Evolutionary conservation across 1,140 invertebrate genomes (phyloP).

Genomic region (Drosophila murphyi): DNA sequence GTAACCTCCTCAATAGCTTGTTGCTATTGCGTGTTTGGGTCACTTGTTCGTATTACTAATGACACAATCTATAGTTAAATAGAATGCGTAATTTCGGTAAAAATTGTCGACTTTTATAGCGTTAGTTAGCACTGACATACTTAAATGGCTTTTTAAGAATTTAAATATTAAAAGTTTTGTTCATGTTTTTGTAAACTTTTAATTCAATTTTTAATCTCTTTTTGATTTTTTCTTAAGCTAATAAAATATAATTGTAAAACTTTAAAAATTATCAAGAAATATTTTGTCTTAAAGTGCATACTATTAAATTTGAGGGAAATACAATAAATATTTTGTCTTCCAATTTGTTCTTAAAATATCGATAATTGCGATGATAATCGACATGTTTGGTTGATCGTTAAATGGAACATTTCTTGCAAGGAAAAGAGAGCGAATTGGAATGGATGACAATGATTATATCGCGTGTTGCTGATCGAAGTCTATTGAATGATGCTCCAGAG

Average conservation of each 20-base stretch:
- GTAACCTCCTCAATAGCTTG: constrained; percentile 1
- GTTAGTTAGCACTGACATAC: no score
- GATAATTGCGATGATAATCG: background rate
- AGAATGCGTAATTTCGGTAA: constrained; percentile 11
- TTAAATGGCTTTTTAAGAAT: no score
- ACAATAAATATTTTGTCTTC: background rate
- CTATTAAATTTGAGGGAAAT: no score
- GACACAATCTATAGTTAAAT: constrained; percentile 57
- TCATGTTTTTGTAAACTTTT: no score
- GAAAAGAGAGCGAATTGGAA: constrained; percentile 29
- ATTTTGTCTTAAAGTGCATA: background rate
- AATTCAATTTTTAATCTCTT: no score
- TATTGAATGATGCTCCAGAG: constrained; percentile 36
- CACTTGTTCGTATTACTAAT: constrained; percentile 44
- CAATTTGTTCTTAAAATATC: no score
- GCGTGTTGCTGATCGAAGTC: constrained; percentile 55
- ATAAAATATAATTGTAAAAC: background rate
- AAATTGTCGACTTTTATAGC: constrained; percentile 10
- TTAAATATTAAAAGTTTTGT: no score
- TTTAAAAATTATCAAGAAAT: background rate
- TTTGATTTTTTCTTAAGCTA: background rate
- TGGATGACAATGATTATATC: constrained; percentile 43
- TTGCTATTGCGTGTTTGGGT: constrained; percentile 4
- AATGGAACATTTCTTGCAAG: constrained; percentile 15
- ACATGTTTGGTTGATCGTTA: constrained; percentile 6